A percentile compares a stretch with the other conserved stretches of the same genome.
Evolutionary conservation across 2,797 vertebrate genomes (phyloP).

Genomic region (Brachyrhaphis roseni): DNA sequence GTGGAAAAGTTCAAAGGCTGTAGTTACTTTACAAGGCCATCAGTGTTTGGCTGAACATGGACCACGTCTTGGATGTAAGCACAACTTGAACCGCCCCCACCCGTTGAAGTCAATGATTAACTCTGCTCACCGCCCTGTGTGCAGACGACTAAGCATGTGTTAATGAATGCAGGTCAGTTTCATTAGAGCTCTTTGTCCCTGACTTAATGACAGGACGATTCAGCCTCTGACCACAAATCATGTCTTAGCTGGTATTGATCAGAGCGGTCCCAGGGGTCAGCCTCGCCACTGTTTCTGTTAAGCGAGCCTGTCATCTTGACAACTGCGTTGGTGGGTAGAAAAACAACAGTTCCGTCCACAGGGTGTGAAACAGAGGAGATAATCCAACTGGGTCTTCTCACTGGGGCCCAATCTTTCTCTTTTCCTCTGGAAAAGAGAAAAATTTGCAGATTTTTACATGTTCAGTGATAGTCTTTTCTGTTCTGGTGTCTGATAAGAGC

Average conservation of each 20-base stretch:
- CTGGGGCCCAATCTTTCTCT: conserved; percentile 1
- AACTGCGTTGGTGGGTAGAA: conserved; percentile 41
- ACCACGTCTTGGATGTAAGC: background rate
- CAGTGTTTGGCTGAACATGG: background rate
- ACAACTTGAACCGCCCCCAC: conserved; percentile 41
- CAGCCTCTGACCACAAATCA: conserved; percentile 35
- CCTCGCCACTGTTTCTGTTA: conserved; percentile 32
- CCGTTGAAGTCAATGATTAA: conserved; percentile 71
- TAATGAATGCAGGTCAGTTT: conserved; percentile 37
- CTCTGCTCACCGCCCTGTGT: conserved; percentile 29
- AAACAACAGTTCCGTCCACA: conserved; percentile 27
- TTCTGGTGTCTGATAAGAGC: background rate
- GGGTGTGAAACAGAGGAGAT: conserved; percentile 15
- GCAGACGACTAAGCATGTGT: conserved; percentile 25
- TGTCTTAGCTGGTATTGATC: conserved; percentile 15
- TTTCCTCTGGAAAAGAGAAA: conserved; percentile 19
- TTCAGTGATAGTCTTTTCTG: background rate
- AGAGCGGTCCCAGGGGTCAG: conserved; percentile 44
- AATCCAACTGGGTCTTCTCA: conserved; percentile 36
- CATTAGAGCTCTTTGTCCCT: conserved; percentile 23
- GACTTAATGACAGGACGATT: conserved; percentile 33
- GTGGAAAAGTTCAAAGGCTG: background rate
- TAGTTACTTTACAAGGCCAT: background rate
- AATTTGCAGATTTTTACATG: conserved; percentile 1
- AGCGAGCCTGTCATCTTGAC: conserved; percentile 48